phyloP scores from a whole-genome alignment of 2,113 vertebrate genomes.

The Atherinomorus stipes region DNA sequence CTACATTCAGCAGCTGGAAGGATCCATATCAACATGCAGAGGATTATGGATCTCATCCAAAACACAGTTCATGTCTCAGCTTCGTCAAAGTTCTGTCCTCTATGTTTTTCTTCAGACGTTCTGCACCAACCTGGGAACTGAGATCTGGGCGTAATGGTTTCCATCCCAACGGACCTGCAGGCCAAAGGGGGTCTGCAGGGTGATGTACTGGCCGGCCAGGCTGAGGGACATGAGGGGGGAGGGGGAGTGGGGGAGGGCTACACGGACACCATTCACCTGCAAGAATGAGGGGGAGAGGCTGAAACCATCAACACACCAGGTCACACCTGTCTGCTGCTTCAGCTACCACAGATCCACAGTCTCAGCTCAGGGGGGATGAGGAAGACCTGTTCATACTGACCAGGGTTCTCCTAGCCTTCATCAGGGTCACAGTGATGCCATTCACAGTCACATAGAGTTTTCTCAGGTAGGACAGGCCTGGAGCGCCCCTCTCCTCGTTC shows the following conservation, averaged over 20 bases:
- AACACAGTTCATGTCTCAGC: too few relatives aligned
- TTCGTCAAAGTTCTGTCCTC: too few relatives aligned
- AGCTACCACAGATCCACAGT: too few relatives aligned
- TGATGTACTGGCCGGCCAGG: constrained; percentile 84
- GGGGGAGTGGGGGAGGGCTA: constrained; percentile 80
- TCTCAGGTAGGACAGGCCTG: constrained; percentile 80
- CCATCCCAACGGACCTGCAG: constrained; percentile 86
- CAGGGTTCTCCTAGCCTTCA: constrained; percentile 79
- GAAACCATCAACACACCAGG: too few relatives aligned
- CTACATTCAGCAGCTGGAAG: too few relatives aligned
- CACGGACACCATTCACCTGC: constrained; percentile 81
- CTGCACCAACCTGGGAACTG: constrained; percentile 79
- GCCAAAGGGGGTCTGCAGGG: constrained; percentile 81
- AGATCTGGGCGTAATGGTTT: constrained; percentile 84
- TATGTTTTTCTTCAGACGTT: too few relatives aligned
- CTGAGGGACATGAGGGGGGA: constrained; percentile 74
- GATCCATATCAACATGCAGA: too few relatives aligned
- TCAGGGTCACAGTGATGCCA: constrained; percentile 80
- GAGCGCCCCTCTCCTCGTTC: constrained; percentile 80
- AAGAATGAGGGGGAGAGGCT: background rate
- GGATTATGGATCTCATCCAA: too few relatives aligned
- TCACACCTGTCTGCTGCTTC: too few relatives aligned
- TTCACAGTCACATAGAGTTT: constrained; percentile 81
- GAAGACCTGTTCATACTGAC: constrained; percentile 66
- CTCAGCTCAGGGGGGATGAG: too few relatives aligned